These are phyloP conservation scores for Toxostoma redivivum DNA, from an alignment of 2,113 vertebrate species.

Conservation along the genomic window DNA sequence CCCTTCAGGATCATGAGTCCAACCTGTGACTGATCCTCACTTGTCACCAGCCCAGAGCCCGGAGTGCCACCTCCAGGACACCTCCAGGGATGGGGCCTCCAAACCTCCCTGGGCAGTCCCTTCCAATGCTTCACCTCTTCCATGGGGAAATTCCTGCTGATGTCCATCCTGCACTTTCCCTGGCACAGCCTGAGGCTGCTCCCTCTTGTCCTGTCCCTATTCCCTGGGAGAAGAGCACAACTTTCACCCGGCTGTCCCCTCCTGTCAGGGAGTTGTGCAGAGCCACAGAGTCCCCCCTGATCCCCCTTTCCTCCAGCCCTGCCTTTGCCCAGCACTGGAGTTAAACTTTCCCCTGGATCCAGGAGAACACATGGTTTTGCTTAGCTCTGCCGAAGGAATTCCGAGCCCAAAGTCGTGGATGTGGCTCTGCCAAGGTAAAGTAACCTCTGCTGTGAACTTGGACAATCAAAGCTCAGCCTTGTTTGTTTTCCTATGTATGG, in stretches of 20 bases:
- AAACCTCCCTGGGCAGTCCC: neutral
- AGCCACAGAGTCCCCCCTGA: neutral
- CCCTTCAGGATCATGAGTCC: neutral
- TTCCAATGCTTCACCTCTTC: neutral
- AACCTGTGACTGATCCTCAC: accelerated
- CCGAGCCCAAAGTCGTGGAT: constrained; percentile 3
- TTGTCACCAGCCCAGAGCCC: neutral
- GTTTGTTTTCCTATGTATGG: constrained; percentile 67
- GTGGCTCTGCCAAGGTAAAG: constrained; percentile 69
- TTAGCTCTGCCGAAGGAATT: constrained; percentile 52
- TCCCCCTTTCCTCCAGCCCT: neutral
- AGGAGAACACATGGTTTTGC: constrained; percentile 59
- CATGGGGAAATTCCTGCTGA: accelerated
- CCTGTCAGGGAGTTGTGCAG: neutral
- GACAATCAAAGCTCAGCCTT: constrained; percentile 11
- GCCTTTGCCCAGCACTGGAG: neutral
- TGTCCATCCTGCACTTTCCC: accelerated
- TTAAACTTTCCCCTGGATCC: constrained; percentile 42
- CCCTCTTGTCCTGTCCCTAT: neutral
- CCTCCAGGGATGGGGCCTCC: neutral
- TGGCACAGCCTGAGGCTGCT: accelerated
- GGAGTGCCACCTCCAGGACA: neutral
- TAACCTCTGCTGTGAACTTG: constrained; percentile 54
- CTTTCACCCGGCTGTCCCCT: accelerated
- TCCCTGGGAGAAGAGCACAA: neutral